Percentiles rank a stretch among this genome's conserved stretches.
These are phyloP conservation scores for Hylaeus volcanicus DNA, from an alignment of 1,140 invertebrate genomes.

Conservation along the genomic window DNA sequence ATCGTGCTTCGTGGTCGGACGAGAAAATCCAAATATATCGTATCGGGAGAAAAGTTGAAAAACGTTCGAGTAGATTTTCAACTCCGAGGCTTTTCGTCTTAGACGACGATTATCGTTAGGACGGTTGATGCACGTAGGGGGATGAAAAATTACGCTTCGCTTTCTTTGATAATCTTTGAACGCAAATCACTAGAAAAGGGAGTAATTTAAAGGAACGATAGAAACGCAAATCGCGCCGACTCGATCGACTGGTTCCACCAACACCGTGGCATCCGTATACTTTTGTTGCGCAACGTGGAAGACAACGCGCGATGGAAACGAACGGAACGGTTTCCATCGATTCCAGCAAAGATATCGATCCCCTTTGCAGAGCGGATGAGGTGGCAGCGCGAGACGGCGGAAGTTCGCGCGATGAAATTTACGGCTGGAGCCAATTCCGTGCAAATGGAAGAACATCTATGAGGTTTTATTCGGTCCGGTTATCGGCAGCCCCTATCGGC, in stretches of 20 bases:
- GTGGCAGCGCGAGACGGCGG: conserved; percentile 57
- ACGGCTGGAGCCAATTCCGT: conserved; percentile 63
- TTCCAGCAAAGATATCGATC: conserved; percentile 47
- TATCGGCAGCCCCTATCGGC: conserved; percentile 65
- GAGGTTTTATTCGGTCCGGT: conserved; percentile 64
- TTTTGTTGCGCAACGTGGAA: background rate
- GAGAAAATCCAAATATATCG: background rate
- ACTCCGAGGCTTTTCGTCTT: too few relatives aligned
- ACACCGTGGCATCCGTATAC: too few relatives aligned
- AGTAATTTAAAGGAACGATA: too few relatives aligned
- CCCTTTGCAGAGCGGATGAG: conserved; percentile 43
- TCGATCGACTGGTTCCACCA: too few relatives aligned
- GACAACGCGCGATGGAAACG: conserved; percentile 12
- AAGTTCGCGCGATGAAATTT: conserved; percentile 66
- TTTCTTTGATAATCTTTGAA: too few relatives aligned
- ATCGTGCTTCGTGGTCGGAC: background rate
- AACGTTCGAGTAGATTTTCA: too few relatives aligned
- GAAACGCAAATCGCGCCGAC: too few relatives aligned
- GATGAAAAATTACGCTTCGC: too few relatives aligned
- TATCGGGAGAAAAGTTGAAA: background rate
- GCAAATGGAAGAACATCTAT: conserved; percentile 69
- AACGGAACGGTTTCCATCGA: conserved; percentile 43
- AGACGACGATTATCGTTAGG: too few relatives aligned
- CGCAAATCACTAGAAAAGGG: too few relatives aligned
- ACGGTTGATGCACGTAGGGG: too few relatives aligned